Percentiles rank a stretch among this genome's conserved stretches.
Evolutionary conservation across 2,888 invertebrate species (phyloP).

Genomic region (Ennomos quercinarius): DNA sequence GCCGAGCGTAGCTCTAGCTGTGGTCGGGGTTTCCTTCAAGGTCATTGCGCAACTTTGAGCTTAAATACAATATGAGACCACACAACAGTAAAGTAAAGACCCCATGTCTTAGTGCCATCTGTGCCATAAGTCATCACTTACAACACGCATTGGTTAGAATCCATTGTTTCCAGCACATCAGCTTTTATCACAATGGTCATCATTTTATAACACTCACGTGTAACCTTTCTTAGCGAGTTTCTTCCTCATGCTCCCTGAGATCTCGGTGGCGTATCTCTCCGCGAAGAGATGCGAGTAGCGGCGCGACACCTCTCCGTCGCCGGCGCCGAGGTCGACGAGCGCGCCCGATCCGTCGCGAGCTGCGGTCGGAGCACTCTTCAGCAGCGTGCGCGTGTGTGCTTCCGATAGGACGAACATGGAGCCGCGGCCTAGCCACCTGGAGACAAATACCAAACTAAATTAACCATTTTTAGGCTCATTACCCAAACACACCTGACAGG

Average conservation of each 20-base stretch:
- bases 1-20: no score
- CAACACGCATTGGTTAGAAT: no score
- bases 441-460: constrained; percentile 7
- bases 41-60: no score
- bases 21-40: no score
- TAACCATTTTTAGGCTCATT: neutral
- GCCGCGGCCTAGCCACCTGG: constrained; percentile 93
- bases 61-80: no score
- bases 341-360: constrained; percentile 55
- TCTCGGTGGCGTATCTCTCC: constrained; percentile 94
- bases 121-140: no score
- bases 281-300: constrained; percentile 91
- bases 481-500: no score
- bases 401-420: constrained; percentile 98
- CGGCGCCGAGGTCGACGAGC: constrained; percentile 96
- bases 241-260: constrained; percentile 95
- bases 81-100: no score
- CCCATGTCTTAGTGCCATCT: no score
- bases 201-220: constrained; percentile 83
- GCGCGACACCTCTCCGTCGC: constrained; percentile 97
- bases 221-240: constrained; percentile 91
- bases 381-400: constrained; percentile 90
- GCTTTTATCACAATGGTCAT: no score
- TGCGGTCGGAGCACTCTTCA: constrained; percentile 63
- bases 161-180: neutral